A percentile compares a stretch with the other conserved stretches of the same genome.
phyloP scores from a whole-genome alignment of 2,113 vertebrate species.

The Pitta sordida region DNA sequence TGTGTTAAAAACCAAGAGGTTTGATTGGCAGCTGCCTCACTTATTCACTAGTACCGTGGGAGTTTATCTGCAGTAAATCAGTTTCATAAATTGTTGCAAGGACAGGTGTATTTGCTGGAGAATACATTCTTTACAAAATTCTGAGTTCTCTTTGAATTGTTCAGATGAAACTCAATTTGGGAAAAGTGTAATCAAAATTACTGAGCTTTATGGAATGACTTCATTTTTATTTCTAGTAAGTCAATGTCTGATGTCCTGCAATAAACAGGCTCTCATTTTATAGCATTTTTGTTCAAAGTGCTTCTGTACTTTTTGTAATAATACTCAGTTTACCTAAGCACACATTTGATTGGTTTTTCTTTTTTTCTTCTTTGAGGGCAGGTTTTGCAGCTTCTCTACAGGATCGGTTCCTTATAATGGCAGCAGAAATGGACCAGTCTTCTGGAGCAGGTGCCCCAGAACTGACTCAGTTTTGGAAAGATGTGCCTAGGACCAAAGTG shows the following conservation, averaged over 20 bases:
- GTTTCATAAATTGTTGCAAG: neutral
- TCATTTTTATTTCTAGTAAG: neutral
- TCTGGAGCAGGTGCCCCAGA: slow-evolving; percentile 76
- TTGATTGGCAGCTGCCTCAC: neutral
- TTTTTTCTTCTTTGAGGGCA: slow-evolving; percentile 40
- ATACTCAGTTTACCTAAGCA: neutral
- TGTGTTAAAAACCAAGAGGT: neutral
- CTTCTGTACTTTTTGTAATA: neutral
- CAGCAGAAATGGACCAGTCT: slow-evolving; percentile 91
- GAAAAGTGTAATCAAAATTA: neutral
- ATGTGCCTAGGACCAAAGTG: slow-evolving; percentile 86
- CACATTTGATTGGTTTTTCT: neutral
- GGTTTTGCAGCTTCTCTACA: slow-evolving; percentile 89
- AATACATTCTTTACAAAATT: neutral
- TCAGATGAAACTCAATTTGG: neutral
- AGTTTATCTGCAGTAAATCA: neutral
- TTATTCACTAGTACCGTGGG: neutral
- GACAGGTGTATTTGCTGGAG: neutral
- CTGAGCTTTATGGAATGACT: neutral
- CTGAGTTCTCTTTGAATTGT: neutral
- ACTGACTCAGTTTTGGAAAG: slow-evolving; percentile 93
- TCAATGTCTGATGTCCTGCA: neutral
- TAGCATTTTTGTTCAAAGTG: neutral
- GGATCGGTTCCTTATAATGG: slow-evolving; percentile 96
- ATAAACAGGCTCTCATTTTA: neutral